These are phyloP conservation scores for Cryptosula pallasiana DNA, from an alignment of 2,888 invertebrate genomes.

Conservation along the genomic window DNA sequence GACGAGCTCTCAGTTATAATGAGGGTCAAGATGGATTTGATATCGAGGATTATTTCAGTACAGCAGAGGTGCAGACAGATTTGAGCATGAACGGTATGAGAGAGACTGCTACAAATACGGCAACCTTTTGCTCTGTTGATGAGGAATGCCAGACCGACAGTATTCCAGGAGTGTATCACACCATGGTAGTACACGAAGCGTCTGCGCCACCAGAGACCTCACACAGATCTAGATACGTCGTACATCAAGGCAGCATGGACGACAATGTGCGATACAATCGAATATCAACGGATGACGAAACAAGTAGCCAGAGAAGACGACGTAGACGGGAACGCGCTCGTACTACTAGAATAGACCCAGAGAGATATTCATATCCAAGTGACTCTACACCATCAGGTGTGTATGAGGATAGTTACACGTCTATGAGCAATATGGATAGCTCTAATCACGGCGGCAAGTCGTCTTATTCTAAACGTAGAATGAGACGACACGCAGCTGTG, in stretches of 20 bases:
- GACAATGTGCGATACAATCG: background rate
- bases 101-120: background rate
- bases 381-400: constrained; percentile 22
- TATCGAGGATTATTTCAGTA: constrained; percentile 9
- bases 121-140: background rate
- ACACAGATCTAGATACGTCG: background rate
- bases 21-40: constrained; percentile 14
- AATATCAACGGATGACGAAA: background rate
- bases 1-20: constrained; percentile 24
- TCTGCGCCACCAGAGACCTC: background rate
- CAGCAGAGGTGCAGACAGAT: constrained; percentile 25
- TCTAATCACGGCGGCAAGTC: background rate
- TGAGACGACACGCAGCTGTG: background rate
- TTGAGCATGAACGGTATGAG: background rate
- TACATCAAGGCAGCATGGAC: constrained; percentile 12
- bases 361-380: constrained; percentile 19
- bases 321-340: constrained; percentile 11
- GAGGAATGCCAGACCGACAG: constrained; percentile 18
- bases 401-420: background rate
- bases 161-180: background rate
- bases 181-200: background rate
- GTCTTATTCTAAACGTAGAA: background rate
- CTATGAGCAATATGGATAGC: background rate
- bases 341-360: background rate
- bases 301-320: background rate